Evolutionary conservation across 2,113 vertebrate species (phyloP).

Genomic region (Petrocephalus zakoni): DNA sequence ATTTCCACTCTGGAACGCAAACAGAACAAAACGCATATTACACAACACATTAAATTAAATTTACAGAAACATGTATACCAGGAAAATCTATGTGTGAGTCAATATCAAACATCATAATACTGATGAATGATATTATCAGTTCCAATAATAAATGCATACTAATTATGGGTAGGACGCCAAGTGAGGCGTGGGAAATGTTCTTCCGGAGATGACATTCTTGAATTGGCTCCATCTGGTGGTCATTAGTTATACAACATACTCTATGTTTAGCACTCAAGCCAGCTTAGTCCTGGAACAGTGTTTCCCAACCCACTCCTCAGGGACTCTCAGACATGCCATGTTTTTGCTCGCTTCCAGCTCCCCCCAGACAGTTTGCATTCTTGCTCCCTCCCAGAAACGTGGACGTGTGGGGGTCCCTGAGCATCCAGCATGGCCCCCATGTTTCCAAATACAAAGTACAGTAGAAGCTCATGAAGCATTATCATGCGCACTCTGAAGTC

Average conservation of each 20-base stretch:
- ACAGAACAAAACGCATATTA: not conserved
- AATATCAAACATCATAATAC: not conserved
- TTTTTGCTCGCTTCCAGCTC: not conserved
- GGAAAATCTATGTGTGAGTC: not conserved
- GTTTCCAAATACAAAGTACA: no score
- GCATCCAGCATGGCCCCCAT: not conserved
- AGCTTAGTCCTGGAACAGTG: not conserved
- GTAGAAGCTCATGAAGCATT: not conserved
- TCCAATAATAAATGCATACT: not conserved
- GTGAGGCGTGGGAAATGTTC: not conserved
- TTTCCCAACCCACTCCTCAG: not conserved
- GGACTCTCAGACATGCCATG: not conserved
- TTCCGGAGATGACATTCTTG: not conserved
- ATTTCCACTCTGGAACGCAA: not conserved
- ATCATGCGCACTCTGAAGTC: no score
- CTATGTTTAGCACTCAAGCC: not conserved
- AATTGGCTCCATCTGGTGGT: slow-evolving; percentile 5
- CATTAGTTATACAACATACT: not conserved
- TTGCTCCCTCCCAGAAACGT: not conserved
- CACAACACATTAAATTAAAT: not conserved
- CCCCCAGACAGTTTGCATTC: not conserved
- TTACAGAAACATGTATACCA: not conserved
- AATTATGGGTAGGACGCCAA: not conserved
- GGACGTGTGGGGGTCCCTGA: not conserved
- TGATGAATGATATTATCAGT: not conserved